Percentiles rank a stretch among this genome's conserved stretches.
phyloP scores from a whole-genome alignment of 2,797 vertebrate genomes.

The Fistularia tabacaria region DNA sequence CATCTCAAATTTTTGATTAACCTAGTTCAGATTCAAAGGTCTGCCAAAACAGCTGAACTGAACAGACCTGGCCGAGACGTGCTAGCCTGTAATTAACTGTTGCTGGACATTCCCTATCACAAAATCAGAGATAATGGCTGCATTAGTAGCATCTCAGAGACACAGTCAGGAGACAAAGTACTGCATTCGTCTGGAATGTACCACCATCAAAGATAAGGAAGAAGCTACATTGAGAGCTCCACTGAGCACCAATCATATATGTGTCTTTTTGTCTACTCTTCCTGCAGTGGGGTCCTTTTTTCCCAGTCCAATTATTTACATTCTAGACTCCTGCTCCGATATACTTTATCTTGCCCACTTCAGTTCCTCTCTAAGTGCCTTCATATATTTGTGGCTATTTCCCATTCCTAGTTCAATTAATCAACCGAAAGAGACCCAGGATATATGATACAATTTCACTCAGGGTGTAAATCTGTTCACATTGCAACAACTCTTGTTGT shows the following conservation, averaged over 20 bases:
- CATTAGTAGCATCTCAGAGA: conserved; percentile 48
- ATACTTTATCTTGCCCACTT: conserved; percentile 7
- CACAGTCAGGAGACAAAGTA: conserved; percentile 29
- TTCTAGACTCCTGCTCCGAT: conserved; percentile 6
- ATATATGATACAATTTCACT: conserved; percentile 18
- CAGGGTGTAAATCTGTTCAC: conserved; percentile 18
- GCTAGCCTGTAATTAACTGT: conserved; percentile 37
- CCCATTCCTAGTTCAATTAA: conserved; percentile 10
- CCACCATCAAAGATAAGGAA: conserved; percentile 43
- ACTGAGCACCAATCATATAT: conserved; percentile 38
- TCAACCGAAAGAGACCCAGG: conserved; percentile 5
- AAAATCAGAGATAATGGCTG: conserved; percentile 53
- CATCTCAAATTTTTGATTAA: too few relatives aligned
- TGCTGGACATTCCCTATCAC: conserved; percentile 45
- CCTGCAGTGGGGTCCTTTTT: conserved; percentile 14
- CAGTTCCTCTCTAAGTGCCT: conserved; percentile 4
- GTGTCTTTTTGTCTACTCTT: conserved; percentile 18
- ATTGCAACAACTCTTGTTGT: conserved; percentile 8
- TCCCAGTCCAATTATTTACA: conserved; percentile 29
- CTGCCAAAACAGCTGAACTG: conserved; percentile 22
- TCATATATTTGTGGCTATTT: conserved; percentile 15
- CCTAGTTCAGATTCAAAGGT: conserved; percentile 2
- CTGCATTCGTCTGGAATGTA: conserved; percentile 53
- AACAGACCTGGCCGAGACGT: conserved; percentile 22
- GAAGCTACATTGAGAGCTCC: conserved; percentile 36